Evolutionary conservation across 2,113 vertebrate species (phyloP).

Genomic region (Grammomys dolichurus): DNA sequence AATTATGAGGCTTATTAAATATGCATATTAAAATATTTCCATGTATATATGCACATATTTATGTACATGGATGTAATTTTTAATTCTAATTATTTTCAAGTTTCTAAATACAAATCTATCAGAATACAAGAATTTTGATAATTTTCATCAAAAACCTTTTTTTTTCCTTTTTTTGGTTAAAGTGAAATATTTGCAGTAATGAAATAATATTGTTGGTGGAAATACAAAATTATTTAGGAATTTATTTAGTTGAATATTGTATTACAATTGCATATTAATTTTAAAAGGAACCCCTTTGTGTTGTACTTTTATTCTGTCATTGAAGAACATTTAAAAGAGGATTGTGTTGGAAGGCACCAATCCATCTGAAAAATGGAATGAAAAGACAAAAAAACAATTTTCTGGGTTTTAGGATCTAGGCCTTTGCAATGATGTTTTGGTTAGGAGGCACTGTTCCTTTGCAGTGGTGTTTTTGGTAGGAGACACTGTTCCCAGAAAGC

Average conservation of each 20-base stretch:
- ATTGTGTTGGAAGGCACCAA: slow-evolving; percentile 10
- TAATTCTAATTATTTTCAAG: not conserved
- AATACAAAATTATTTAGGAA: slow-evolving; percentile 2
- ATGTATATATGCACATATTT: not conserved
- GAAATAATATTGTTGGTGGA: not conserved
- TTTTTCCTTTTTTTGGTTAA: not conserved
- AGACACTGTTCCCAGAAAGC: not conserved
- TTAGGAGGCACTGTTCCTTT: not conserved
- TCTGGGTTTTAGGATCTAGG: not conserved
- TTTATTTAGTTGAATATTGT: slow-evolving; percentile 43
- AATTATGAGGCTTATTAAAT: not conserved
- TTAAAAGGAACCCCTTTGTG: slow-evolving; percentile 25
- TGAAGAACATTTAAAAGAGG: slow-evolving; percentile 41
- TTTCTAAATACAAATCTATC: not conserved
- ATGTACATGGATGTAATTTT: not conserved
- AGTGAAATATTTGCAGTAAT: not conserved
- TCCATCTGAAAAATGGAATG: not conserved
- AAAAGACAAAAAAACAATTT: slow-evolving; percentile 42
- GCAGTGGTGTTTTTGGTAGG: not conserved
- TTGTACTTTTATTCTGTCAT: not conserved
- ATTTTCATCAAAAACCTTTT: not conserved
- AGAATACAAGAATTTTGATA: slow-evolving; percentile 40
- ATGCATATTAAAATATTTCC: not conserved
- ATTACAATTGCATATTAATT: slow-evolving; percentile 10
- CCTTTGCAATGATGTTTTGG: slow-evolving; percentile 20